These are phyloP conservation scores for Torymus aiolomorphi DNA, from an alignment of 2,888 invertebrate species.

Conservation along the genomic window DNA sequence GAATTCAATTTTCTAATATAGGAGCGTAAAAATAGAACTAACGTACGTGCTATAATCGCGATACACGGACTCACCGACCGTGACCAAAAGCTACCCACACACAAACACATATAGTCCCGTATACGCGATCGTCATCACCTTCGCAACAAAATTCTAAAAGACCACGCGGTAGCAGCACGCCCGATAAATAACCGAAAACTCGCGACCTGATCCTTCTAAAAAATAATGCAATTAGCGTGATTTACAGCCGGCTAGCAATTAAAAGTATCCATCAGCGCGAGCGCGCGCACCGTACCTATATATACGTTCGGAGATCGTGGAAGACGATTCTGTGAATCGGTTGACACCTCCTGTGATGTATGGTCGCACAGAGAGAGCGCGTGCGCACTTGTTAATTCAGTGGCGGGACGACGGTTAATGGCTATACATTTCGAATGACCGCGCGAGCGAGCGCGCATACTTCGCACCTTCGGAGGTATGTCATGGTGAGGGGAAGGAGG, in stretches of 20 bases:
- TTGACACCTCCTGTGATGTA: conserved; percentile 71
- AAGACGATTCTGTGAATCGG: conserved; percentile 71
- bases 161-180: too few species aligned
- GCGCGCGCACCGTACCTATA: background rate
- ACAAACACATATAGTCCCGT: too few species aligned
- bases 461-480: conserved; percentile 63
- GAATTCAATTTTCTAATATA: background rate
- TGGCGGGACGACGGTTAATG: conserved; percentile 69
- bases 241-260: conserved; percentile 43
- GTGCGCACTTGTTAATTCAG: conserved; percentile 73
- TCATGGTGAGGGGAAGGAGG: background rate
- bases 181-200: too few species aligned
- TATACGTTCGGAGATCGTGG: conserved; percentile 66
- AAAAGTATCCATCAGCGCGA: conserved; percentile 37
- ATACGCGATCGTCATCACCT: too few species aligned
- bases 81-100: too few species aligned
- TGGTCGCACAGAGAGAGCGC: conserved; percentile 64
- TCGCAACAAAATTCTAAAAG: too few species aligned
- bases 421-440: conserved; percentile 71
- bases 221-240: conserved; percentile 37
- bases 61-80: too few species aligned
- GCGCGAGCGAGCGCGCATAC: conserved; percentile 54
- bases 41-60: background rate
- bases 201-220: background rate
- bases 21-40: background rate